Evolutionary conservation across 2,888 invertebrate genomes (phyloP), one percentile per base, ranked within the genome.

Genomic region (Cryptophagus acutangulus): DNA sequence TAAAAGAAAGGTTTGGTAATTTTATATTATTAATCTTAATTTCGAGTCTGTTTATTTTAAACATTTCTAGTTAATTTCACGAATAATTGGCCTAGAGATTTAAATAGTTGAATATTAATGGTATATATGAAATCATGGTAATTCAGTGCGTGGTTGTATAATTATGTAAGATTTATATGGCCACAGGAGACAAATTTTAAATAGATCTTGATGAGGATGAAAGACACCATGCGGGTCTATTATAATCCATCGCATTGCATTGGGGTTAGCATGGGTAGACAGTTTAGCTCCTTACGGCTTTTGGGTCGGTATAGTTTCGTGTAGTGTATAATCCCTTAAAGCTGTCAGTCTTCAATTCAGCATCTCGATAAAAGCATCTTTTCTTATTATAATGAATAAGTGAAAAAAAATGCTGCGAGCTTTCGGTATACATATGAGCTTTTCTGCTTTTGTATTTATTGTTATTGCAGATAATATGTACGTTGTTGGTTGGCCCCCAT

Each of bases 221-320:
- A 38, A 28, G 38, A 41, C 45, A 41, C 43, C 24, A 47, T 46
- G 43, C 49, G 49, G 49, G 49, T 43, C 39, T 43, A 45, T 47
- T 49, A 45, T 49, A 47, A 41, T 44, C 40, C 38, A 28, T n/a
- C 6, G 24, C 6, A 8, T 20, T 20, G 24, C n/a, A 6, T 20
- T 8, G n/a, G 24, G 6, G n/a, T 20, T 6, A 8, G 24, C n/a
- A 6, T 20, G 24, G 24, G 24, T 20, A 6, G 24, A 20, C 24
- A n/a, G 24, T 20, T 20, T 20, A n/a, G 24, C 24, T 20, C 24
- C 24, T 20, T 20, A n/a, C n/a, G 24, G 24, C 24, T 20, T 20
- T 20, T 20, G 24, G 24, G 24, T n/a, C n/a, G n/a, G n/a, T n/a
- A n/a, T n/a, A n/a, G n/a, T n/a, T n/a, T n/a, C n/a, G n/a, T n/a